A percentile compares a stretch with the other conserved stretches of the same genome.
Evolutionary conservation across 2,888 invertebrate species (phyloP).

Genomic region (Sarcophaga subvicina): DNA sequence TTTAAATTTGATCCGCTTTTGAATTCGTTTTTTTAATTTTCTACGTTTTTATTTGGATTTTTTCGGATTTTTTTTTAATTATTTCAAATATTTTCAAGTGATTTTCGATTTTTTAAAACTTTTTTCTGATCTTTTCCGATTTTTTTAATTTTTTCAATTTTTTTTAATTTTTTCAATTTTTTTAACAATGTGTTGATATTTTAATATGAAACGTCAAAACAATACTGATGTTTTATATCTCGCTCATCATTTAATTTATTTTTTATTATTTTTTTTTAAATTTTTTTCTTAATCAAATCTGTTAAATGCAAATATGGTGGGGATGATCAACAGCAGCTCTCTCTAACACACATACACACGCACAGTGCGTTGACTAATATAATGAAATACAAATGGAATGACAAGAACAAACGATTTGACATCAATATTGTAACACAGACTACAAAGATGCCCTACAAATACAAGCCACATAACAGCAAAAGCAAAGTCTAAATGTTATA

Average conservation of each 20-base stretch:
- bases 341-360: neutral
- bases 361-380: slow-evolving; percentile 33
- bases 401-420: no score
- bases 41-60: no score
- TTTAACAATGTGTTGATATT: slow-evolving; percentile 31
- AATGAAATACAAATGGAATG: neutral
- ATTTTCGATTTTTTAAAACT: no score
- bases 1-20: no score
- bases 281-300: slow-evolving; percentile 56
- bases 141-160: neutral
- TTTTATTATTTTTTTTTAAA: no score
- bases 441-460: neutral
- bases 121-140: no score
- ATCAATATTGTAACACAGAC: neutral
- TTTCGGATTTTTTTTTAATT: no score
- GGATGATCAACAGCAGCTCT: slow-evolving; percentile 31
- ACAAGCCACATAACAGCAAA: neutral
- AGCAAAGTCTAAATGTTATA: neutral
- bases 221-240: slow-evolving; percentile 44
- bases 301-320: slow-evolving; percentile 48
- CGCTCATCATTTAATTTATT: neutral
- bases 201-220: slow-evolving; percentile 52
- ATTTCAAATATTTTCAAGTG: no score
- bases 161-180: neutral
- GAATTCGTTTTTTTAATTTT: no score